Evolutionary conservation across 2,113 vertebrate species (phyloP), one percentile per base, ranked within the genome.

Genomic region (Progne subis): DNA sequence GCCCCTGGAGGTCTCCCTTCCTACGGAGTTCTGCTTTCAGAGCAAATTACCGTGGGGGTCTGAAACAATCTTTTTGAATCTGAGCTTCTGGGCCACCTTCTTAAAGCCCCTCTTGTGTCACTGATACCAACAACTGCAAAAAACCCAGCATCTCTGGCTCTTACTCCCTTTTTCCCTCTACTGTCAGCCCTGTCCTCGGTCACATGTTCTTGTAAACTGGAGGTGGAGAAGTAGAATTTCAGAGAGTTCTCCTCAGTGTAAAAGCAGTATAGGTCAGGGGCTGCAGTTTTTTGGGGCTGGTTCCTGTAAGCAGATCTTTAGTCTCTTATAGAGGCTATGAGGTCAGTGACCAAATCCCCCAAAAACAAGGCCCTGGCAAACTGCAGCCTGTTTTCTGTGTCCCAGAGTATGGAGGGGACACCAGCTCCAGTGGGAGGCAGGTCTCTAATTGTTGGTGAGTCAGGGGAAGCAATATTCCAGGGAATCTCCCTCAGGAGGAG

Each of bases 251-350:
- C 4, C 14, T 85, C 15, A 12, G 6, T 77, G 41, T 7, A 29
- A 24, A 80, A 61, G 14, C 18, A 56, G 7, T 12, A 14, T 2
- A 34, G 21, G 14, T 68, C 18, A 49, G 4, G 8, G 14, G 18
- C 23, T 55, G 13, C 12, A 7, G 5, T 20, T 83, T 82, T 43
- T 26, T 25, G 15, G 43, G 31, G 24, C 53, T 50, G 74, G 16
- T 31, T 23, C 3, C 20, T 76, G 11, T 32, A 60, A 60, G 11
- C 8, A 82, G 49, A 64, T 64, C 29, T 15, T 56, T 23, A 21
- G 20, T 3, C 5, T 85, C 19, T 37, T 1, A 2, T 3, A 13
- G 37, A 26, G 10, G 5, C 32, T 16, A 11, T 3, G 37, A 49
- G 11, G 20, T 31, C 31, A 57, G 24, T 53, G 53, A 76, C 25